Evolutionary conservation across 2,113 vertebrate species (phyloP).

Genomic region (Hemichromis elongatus): DNA sequence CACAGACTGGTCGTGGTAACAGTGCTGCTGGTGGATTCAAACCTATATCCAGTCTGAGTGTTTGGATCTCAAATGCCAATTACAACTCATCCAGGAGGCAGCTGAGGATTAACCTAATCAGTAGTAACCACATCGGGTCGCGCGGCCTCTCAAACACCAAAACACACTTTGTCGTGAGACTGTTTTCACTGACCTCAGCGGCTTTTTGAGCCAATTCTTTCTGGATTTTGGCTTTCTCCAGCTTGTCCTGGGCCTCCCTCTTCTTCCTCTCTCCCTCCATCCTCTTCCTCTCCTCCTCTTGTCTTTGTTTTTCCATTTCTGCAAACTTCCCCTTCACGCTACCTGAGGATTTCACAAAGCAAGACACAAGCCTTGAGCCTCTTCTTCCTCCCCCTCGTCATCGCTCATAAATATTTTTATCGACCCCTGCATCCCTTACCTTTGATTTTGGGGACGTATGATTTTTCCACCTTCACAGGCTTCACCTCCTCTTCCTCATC

Average conservation of each 20-base stretch:
- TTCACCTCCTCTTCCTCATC: constrained; percentile 87
- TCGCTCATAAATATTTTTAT: neutral
- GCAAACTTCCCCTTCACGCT: constrained; percentile 97
- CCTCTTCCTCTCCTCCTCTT: constrained; percentile 87
- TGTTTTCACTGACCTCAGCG: constrained; percentile 82
- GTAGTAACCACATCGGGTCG: neutral
- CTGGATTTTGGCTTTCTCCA: constrained; percentile 94
- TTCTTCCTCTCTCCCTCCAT: constrained; percentile 88
- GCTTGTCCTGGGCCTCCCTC: constrained; percentile 85
- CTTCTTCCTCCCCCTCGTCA: neutral
- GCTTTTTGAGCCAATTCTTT: constrained; percentile 91
- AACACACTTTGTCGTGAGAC: neutral
- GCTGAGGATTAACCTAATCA: constrained; percentile 58
- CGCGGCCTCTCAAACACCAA: neutral
- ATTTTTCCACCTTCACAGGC: constrained; percentile 83
- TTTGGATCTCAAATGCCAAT: constrained; percentile 27
- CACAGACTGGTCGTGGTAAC: constrained; percentile 15
- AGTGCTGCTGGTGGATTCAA: constrained; percentile 7
- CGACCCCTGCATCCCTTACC: constrained; percentile 72
- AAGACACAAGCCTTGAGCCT: neutral
- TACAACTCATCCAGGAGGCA: constrained; percentile 49
- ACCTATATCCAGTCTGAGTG: constrained; percentile 30
- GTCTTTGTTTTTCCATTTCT: constrained; percentile 96
- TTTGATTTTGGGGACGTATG: constrained; percentile 95
- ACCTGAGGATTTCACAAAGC: constrained; percentile 70